These are phyloP conservation scores for Colaptes auratus DNA, from an alignment of 2,113 vertebrate species.

Conservation along the genomic window DNA sequence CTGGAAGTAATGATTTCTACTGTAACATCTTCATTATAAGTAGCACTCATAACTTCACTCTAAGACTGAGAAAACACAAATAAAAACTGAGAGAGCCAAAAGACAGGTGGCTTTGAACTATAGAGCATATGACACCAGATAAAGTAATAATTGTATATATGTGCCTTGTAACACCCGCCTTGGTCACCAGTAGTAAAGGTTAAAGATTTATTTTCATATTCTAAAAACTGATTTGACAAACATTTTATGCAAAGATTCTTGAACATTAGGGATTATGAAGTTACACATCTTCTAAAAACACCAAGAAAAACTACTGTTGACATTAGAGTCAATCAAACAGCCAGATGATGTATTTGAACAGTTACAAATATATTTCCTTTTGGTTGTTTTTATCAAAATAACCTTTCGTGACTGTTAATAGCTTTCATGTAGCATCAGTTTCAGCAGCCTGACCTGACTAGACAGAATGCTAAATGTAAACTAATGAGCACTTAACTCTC, in stretches of 20 bases:
- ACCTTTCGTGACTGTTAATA: conserved; percentile 53
- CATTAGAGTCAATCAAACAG: background rate
- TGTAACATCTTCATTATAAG: background rate
- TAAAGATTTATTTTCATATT: background rate
- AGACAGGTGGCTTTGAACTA: background rate
- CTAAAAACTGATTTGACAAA: background rate
- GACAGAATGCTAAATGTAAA: conserved; percentile 58
- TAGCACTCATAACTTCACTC: background rate
- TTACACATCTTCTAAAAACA: background rate
- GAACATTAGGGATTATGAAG: background rate
- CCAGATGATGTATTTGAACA: background rate
- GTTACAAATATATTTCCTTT: conserved; percentile 20
- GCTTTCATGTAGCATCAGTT: conserved; percentile 24
- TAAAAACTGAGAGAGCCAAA: background rate
- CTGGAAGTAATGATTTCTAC: background rate
- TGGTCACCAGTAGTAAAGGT: background rate
- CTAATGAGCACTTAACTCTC: conserved; percentile 62
- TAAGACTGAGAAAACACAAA: background rate
- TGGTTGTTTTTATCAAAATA: conserved; percentile 43
- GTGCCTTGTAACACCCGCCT: background rate
- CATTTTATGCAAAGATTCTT: background rate
- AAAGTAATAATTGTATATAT: background rate
- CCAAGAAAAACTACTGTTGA: background rate
- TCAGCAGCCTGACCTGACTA: conserved; percentile 30
- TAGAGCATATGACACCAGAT: background rate